Conservation (phyloP, 1,140 invertebrate species). For the Sitophilus oryzae region DNA sequence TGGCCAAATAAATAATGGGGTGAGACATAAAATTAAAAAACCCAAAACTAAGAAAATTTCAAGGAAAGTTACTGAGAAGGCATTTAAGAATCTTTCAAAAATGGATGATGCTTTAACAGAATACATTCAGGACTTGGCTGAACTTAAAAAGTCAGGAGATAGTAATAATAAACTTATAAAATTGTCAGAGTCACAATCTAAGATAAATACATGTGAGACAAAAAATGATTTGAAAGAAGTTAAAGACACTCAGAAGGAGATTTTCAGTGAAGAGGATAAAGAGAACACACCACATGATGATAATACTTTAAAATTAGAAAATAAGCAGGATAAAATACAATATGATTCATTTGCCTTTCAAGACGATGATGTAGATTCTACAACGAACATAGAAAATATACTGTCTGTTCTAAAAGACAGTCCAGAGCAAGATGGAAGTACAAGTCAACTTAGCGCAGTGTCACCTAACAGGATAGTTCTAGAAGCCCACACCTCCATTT, state of each 20-base stretch:
- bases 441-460: neutral
- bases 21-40: slow-evolving; percentile 51
- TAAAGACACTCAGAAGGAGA: neutral
- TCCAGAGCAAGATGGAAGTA: slow-evolving; percentile 13
- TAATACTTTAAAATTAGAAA: neutral
- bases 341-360: slow-evolving; percentile 12
- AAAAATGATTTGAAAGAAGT: neutral
- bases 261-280: neutral
- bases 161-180: neutral
- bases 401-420: slow-evolving; percentile 10
- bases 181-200: too few relatives aligned
- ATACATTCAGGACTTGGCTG: slow-evolving; percentile 35
- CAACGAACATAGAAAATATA: slow-evolving; percentile 28
- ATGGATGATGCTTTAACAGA: slow-evolving; percentile 35
- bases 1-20: slow-evolving; percentile 53
- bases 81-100: slow-evolving; percentile 35
- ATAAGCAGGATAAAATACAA: neutral
- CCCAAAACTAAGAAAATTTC: slow-evolving; percentile 45
- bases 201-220: too few relatives aligned
- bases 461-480: neutral
- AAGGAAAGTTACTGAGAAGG: slow-evolving; percentile 27
- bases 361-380: slow-evolving; percentile 18
- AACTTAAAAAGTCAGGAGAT: slow-evolving; percentile 19
- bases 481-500: slow-evolving; percentile 26
- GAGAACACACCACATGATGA: neutral